A percentile compares a stretch with the other conserved stretches of the same genome.
Conservation (phyloP, 2,888 invertebrate species). For the Epinotia ramella region DNA sequence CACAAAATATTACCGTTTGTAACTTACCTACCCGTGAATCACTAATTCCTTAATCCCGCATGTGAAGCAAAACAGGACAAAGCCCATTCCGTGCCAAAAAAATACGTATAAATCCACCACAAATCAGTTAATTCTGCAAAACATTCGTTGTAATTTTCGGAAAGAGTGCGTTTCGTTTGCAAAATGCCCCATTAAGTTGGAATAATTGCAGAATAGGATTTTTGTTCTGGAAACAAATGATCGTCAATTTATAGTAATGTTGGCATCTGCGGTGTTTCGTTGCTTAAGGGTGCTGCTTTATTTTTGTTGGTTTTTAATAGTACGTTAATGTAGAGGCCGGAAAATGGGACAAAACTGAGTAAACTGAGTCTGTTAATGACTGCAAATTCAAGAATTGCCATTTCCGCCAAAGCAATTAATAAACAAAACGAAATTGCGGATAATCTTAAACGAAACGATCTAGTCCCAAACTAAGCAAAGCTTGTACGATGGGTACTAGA, state of each 20-base stretch:
- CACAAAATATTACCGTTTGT: constrained; percentile 7
- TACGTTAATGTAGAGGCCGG: too few relatives aligned
- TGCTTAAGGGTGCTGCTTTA: neutral
- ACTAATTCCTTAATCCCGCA: constrained; percentile 22
- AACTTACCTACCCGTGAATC: neutral
- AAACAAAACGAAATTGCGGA: too few relatives aligned
- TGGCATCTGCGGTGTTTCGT: constrained; percentile 20
- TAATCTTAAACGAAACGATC: too few relatives aligned
- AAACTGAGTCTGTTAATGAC: too few relatives aligned
- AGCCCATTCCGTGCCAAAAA: constrained; percentile 47
- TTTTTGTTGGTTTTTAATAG: neutral
- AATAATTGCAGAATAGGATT: constrained; percentile 61
- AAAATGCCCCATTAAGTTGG: constrained; percentile 58
- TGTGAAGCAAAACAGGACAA: constrained; percentile 38
- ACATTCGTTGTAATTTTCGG: constrained; percentile 58
- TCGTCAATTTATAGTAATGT: constrained; percentile 48
- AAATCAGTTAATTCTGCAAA: constrained; percentile 57
- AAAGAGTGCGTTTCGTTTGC: constrained; percentile 60
- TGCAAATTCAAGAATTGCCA: too few relatives aligned
- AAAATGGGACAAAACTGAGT: too few relatives aligned
- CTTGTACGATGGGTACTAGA: too few relatives aligned
- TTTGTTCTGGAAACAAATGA: constrained; percentile 50
- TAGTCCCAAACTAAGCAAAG: too few relatives aligned
- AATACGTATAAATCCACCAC: constrained; percentile 52
- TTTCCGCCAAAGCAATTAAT: too few relatives aligned